Evolutionary conservation across 2,113 vertebrate species (phyloP), one percentile per base, ranked within the genome.

Genomic region (Fulmarus glacialis): DNA sequence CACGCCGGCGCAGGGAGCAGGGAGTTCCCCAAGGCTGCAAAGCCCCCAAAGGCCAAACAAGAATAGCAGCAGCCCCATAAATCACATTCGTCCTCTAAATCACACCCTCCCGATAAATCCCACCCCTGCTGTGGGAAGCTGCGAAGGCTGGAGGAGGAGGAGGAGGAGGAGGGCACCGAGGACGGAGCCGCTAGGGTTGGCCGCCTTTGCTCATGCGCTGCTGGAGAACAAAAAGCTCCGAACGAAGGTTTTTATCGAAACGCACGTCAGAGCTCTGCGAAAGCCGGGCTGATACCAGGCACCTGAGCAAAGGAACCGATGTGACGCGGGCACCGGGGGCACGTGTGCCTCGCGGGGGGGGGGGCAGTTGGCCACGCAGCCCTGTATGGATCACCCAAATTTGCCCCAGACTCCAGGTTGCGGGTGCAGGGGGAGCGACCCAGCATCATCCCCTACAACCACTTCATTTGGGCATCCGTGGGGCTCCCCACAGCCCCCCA

Each of bases 381-480:
- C 34, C 68, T 4, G 5, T 14, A 12, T 5, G 19, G 67, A 38
- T 34, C 48, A 38, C 27, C 52, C 22, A 4, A 3, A 67, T 79
- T 63, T 71, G 22, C 21, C 38, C 60, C 74, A 53, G 11, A 50
- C 4, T 15, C 32, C 62, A 23, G 36, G 16, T 3, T 6, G 4
- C 2, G 14, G 40, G 40, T 30, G 3, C 7, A 7, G 15, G 26
- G 26, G 18, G 7, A 73, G 23, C 0, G 0, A 80, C 17, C 43
- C 48, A 50, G 34, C 45, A 10, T 74, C 1, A 0, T 30, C 42
- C 50, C 27, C 40, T 48, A 2, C 2, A 4, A 7, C 4, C 11
- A 4, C 36, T 66, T 78, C 50, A 9, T 34, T n/a, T 32, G 48
- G n/a, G 12, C 32, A n/a, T 21, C 53, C 2, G 0, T 12, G 36